Base-by-base conservation (phyloP, 2,888 invertebrate species). In the Aspidiotus destructor region DNA sequence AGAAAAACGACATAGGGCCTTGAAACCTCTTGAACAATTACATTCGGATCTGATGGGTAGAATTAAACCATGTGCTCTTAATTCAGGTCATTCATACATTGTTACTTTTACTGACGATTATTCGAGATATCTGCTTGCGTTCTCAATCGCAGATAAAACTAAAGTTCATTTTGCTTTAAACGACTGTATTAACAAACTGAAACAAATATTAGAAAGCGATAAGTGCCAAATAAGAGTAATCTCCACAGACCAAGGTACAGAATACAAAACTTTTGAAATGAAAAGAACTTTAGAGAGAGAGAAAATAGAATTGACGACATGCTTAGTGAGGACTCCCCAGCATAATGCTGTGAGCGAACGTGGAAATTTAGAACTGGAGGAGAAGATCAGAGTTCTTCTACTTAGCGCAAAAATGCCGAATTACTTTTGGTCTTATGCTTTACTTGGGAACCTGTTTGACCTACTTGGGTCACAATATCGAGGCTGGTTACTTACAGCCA, bases 381-480 rank as follows among this genome's bases (percentile, higher is more conserved):
- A 48, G 6, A 48, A 48, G n/a, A 48, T 48, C 3, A 11, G 48
- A n/a, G 48, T 48, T 1, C 10, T 13, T n/a, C 48, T 48, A 2
- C 6, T 48, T 2, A 48, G 48, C 6, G 48, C 48, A 2, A 48
- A 48, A 6, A 48, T 48, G 48, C 48, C 48, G n/a, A 48, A 48
- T 48, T 48, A 48, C 48, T 62, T 52, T 41, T 69, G 1, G 16
- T 40, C 10, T 40, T 41, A 55, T 9, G 8, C 3, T 41, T 70
- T 13, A n/a, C n/a, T n/a, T n/a, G n/a, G n/a, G n/a, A n/a, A n/a
- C n/a, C n/a, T n/a, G n/a, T n/a, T n/a, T n/a, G n/a, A 44, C 42
- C n/a, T 70, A 52, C 60, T 69, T 1, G 8, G 69, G 65, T 8
- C 60, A 55, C 40, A 44, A 40, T 11, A 15, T 65, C 13, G 15